phyloP scores from a whole-genome alignment of 2,113 vertebrate species.

The Epinephelus fuscoguttatus region DNA sequence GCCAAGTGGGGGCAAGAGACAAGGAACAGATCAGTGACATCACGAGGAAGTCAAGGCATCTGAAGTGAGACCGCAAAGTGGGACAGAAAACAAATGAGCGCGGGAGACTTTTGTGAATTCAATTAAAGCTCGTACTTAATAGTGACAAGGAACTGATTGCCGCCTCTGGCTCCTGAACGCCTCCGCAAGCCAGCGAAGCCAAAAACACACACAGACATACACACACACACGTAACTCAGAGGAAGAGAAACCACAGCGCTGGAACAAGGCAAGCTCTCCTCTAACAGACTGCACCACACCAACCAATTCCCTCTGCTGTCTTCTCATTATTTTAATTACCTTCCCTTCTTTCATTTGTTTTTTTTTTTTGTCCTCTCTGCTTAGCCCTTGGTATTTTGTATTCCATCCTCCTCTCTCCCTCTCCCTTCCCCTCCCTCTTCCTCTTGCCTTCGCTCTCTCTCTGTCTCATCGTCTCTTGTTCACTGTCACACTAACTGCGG shows the following conservation, averaged over 20 bases:
- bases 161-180: constrained; percentile 28
- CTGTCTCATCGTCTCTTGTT: constrained; percentile 75
- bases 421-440: constrained; percentile 52
- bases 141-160: constrained; percentile 56
- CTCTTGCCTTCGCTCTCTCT: constrained; percentile 52
- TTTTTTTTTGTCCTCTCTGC: constrained; percentile 42
- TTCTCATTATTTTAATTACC: constrained; percentile 68
- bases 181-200: constrained; percentile 32
- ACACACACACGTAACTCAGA: constrained; percentile 32
- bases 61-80: constrained; percentile 51
- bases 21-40: constrained; percentile 30
- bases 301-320: constrained; percentile 22
- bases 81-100: constrained; percentile 41
- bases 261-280: constrained; percentile 48
- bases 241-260: constrained; percentile 42
- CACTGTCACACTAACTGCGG: constrained; percentile 77
- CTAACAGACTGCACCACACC: constrained; percentile 45
- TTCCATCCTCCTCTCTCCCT: constrained; percentile 62
- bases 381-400: constrained; percentile 70
- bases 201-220: background rate
- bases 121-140: constrained; percentile 52
- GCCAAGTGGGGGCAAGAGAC: constrained; percentile 11
- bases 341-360: constrained; percentile 63
- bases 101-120: constrained; percentile 44
- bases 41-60: constrained; percentile 37